These are phyloP conservation scores for Aegithalos caudatus DNA, from an alignment of 2,113 vertebrate genomes.

Conservation along the genomic window DNA sequence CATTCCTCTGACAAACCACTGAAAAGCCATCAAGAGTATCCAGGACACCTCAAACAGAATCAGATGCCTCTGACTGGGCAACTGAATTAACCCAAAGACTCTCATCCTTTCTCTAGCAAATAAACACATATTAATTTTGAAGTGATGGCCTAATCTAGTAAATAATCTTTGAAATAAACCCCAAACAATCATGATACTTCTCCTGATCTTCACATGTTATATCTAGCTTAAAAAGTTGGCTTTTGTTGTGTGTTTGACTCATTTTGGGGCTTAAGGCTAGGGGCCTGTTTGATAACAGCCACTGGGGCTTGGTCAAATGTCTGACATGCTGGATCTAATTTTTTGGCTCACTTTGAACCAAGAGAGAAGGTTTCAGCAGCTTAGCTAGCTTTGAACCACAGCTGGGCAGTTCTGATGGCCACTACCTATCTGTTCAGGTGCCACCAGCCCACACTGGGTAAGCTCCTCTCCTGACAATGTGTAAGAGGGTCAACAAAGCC, in stretches of 20 bases:
- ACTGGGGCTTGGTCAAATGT: not conserved
- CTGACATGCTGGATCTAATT: not conserved
- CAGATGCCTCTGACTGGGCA: not conserved
- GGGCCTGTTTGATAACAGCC: not conserved
- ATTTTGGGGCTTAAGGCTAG: too few relatives aligned
- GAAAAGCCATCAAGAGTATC: not conserved
- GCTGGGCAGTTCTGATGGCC: not conserved
- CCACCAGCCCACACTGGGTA: not conserved
- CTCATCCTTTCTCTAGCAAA: not conserved
- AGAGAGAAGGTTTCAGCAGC: not conserved
- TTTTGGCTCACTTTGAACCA: not conserved
- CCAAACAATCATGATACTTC: not conserved
- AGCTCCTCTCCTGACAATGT: not conserved
- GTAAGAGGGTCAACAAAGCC: not conserved
- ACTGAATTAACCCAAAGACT: not conserved
- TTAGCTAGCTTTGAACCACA: not conserved
- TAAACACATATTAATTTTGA: not conserved
- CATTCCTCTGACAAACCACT: not conserved
- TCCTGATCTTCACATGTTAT: not conserved
- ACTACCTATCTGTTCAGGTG: accelerated
- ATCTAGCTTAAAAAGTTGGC: not conserved
- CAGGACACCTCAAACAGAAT: not conserved
- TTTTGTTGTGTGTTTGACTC: not conserved
- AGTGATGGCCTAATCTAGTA: not conserved
- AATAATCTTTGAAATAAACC: not conserved